Evolutionary conservation across 2,888 invertebrate species (phyloP), one percentile per base, ranked within the genome.

Genomic region (Mythimna impura): DNA sequence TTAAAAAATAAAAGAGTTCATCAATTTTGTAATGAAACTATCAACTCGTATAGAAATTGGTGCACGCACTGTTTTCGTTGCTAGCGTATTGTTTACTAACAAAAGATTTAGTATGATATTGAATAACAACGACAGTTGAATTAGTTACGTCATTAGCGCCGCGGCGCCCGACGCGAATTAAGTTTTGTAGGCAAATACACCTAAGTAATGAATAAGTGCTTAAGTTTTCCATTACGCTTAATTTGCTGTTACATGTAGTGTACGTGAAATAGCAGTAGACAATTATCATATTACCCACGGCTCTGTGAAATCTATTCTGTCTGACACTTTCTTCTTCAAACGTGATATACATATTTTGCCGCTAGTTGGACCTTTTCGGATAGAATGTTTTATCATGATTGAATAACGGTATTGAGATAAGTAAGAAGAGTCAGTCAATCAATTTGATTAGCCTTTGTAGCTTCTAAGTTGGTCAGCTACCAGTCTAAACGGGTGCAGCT

Each of bases 111-210:
- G 71, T 71, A 58, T 66, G 36, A 71, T 80, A 73, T 74, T 74
- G 71, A 73, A 78, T 75, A 83, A 68, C 62, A 71, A 47, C n/a
- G 61, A 62, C 60, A 61, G 50, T 81, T 66, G 68, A 25, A 68
- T 62, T 43, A 36, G 54, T 85, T 80, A 76, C 52, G 63, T 83
- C 73, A 67, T 52, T 64, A 82, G 72, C 63, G 78, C 65, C 73
- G 55, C 30, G 67, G 36, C 17, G 54, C 34, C 30, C 47, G 47
- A 43, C 34, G 7, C 25, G 30, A 43, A 78, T 78, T 72, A 20
- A 62, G 63, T 10, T 81, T 47, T 50, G 57, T 50, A 67, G 14
- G 47, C 52, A 66, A 67, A 60, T 57, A 50, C 22, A n/a, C 30
- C 8, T 34, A 10, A 12, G 5, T 22, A 47, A n/a, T 14, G 43